Evolutionary conservation across 2,888 invertebrate species (phyloP).

Genomic region (Habrosyne pyritoides): DNA sequence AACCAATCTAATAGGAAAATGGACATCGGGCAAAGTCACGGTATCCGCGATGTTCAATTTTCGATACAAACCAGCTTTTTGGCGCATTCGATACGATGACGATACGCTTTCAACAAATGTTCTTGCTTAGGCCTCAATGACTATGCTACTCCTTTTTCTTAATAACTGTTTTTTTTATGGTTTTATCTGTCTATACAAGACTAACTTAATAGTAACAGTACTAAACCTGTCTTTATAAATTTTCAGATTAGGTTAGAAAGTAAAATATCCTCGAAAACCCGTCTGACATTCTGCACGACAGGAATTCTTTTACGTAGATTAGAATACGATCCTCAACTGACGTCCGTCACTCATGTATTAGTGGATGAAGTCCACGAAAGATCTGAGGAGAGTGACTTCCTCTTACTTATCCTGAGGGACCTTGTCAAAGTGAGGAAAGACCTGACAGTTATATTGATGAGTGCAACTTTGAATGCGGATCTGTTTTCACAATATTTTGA

Average conservation of each 20-base stretch:
- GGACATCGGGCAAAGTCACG: too few species aligned
- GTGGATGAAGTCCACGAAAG: slow-evolving; percentile 98
- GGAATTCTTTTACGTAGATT: slow-evolving; percentile 94
- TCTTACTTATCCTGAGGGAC: slow-evolving; percentile 91
- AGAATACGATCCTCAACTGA: slow-evolving; percentile 89
- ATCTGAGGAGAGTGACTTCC: slow-evolving; percentile 95
- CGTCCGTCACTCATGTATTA: slow-evolving; percentile 91
- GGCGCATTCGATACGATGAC: too few species aligned
- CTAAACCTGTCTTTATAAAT: not conserved
- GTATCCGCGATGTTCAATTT: too few species aligned
- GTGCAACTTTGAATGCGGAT: slow-evolving; percentile 94
- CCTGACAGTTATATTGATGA: slow-evolving; percentile 95
- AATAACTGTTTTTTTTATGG: slow-evolving; percentile 28
- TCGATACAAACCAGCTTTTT: too few species aligned
- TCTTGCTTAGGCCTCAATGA: too few species aligned
- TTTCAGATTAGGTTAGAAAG: slow-evolving; percentile 91
- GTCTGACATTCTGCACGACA: slow-evolving; percentile 96
- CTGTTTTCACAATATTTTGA: slow-evolving; percentile 93
- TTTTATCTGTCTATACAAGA: not conserved
- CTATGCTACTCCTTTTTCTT: too few species aligned
- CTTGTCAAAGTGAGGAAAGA: slow-evolving; percentile 88
- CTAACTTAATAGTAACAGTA: not conserved
- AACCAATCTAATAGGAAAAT: too few species aligned
- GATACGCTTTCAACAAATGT: too few species aligned
- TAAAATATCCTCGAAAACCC: slow-evolving; percentile 89